A percentile compares a stretch with the other conserved stretches of the same genome.
Evolutionary conservation across 2,113 vertebrate genomes (phyloP).

Genomic region (Apaloderma vittatum): DNA sequence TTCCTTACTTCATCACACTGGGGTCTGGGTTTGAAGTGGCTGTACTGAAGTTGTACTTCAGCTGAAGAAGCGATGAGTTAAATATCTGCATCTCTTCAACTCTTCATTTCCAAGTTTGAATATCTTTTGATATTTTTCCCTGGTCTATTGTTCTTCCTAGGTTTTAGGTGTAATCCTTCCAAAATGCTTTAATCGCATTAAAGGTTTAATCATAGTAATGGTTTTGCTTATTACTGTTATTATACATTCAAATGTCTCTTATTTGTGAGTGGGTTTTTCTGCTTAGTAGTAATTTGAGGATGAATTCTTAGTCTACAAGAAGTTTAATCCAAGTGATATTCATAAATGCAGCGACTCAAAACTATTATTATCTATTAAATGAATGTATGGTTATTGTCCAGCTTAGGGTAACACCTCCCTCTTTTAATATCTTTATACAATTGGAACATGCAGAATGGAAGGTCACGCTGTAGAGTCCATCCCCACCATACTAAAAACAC

Average conservation of each 20-base stretch:
- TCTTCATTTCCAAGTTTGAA: background rate
- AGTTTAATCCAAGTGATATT: background rate
- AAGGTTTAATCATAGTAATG: background rate
- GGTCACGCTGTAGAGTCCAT: background rate
- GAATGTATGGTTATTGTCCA: background rate
- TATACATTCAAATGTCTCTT: background rate
- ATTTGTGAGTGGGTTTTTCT: background rate
- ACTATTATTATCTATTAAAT: background rate
- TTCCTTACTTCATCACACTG: background rate
- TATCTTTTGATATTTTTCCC: background rate
- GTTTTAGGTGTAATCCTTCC: constrained; percentile 4
- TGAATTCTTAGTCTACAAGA: background rate
- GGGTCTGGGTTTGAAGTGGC: background rate
- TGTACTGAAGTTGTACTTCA: background rate
- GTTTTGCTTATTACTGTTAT: background rate
- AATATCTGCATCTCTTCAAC: background rate
- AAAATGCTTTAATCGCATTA: background rate
- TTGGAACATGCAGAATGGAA: background rate
- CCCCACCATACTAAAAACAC: background rate
- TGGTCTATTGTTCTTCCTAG: background rate
- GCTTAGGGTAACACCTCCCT: background rate
- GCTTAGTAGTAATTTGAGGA: background rate
- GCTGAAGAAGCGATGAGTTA: background rate
- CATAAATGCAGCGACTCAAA: background rate
- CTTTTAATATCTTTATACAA: background rate